Base-by-base conservation (phyloP, 2,888 invertebrate species). In the Laspeyria flexula region DNA sequence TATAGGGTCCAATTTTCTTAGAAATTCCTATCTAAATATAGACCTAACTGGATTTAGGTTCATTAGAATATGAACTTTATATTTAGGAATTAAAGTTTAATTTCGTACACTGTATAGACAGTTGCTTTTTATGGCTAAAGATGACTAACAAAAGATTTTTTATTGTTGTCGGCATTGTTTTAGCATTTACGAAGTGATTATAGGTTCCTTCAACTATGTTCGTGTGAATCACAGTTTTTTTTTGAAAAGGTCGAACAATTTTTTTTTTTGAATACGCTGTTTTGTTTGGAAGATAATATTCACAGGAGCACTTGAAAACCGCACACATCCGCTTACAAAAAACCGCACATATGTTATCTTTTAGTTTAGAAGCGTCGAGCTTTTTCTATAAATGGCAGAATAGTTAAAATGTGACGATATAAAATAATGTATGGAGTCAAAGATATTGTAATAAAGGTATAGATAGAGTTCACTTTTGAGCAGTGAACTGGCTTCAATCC, bases 1-100 rank as follows among this genome's bases (percentile, higher is more conserved):
- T 25, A 25, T 7, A 25, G 37, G 59, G 57, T 27, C 57, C 53
- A 46, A 51, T 55, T 65, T 67, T 62, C 60, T 69, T 42, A 60
- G 62, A 62, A 65, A 58, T 54, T 50, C 56, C 44, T 44, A 9
- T 47, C 62, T 69, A 60, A 55, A 65, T 55, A 62, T 67, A 67
- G 57, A 57, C 31, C 18, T 46, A 41, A 18, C 43, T 40, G 27
- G 30, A 9, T 1, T 3, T 6, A 11, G 11, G 29, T 35, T 27
- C 2, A 34, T 41, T 16, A 13, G 9, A 48, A 48, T 37, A 0
- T 47, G 4, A 15, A 23, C 49, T 12, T 35, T 57, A 46, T 10
- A 30, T 0, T 1, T 10, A 0, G 0, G 0, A 0, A 0, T 9
- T 41, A 21, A 33, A 45, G 57, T 43, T 30, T 6, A 0, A 9